Base-by-base conservation (phyloP, 2,797 vertebrate genomes). In the Acropternis orthonyx region DNA sequence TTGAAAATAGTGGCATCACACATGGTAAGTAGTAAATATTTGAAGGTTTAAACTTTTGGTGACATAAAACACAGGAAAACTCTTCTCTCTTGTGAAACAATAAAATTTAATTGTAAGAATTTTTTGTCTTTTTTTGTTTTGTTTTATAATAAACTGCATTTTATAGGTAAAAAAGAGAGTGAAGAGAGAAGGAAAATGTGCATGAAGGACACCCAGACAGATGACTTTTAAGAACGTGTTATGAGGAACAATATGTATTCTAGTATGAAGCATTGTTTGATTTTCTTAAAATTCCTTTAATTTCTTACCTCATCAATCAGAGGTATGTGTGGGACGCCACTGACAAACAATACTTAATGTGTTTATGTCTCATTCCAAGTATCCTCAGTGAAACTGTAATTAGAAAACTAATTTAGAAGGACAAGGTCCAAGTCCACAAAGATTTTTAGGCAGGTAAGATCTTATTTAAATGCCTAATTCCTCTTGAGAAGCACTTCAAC, bases 401-500 rank as follows among this genome's bases (percentile, higher is more conserved):
- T 92, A 87, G 27, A 66, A 95, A 93, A 83, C 63, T 91, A 73
- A 91, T 91, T 79, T 71, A 30, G 32, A 20, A 77, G 54, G 37
- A 30, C 28, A 79, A 92, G 37, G 39, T 78, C 67, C 81, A 87
- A 55, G 39, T 73, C 32, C 7, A 3, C 19, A 77, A 85, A 83
- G 44, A 85, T n/a, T 81, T 83, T 75, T 79, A 91, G 37, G 5
- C n/a, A 36, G 1, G 0, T 39, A 74, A 89, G 17, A 77, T 83
- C 37, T 85, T 71, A 83, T 83, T 92, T 92, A 94, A 93, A 63
- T 73, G 17, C 5, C 17, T 89, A 44, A 87, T 89, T 95, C 52
- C 68, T 68, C 51, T 52, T 68, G 77, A 89, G 73, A 93, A 82
- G 3, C 14, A 28, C 55, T 88, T 37, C 59, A 24, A 48, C 8